A percentile compares a stretch with the other conserved stretches of the same genome.
These are phyloP conservation scores for Helicoverpa assulta DNA, from an alignment of 2,888 invertebrate species.

Conservation along the genomic window DNA sequence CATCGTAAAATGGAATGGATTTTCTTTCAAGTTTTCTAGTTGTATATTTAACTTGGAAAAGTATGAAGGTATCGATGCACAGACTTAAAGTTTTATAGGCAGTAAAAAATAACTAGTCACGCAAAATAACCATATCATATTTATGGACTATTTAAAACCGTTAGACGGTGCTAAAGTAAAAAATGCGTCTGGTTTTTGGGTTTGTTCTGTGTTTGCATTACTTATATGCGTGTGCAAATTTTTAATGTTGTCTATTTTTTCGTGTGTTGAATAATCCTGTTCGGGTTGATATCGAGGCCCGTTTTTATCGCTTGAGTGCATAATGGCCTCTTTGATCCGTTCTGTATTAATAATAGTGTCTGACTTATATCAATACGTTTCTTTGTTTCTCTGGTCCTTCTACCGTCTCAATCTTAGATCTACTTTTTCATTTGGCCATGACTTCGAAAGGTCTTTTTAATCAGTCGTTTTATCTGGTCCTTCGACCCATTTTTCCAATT, in stretches of 20 bases:
- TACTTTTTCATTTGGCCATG: conserved; percentile 11
- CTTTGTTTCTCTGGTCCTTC: conserved; percentile 63
- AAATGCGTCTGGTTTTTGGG: conserved; percentile 10
- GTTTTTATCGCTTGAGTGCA: conserved; percentile 64
- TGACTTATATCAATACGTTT: conserved; percentile 53
- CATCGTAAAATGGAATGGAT: background rate
- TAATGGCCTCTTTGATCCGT: conserved; percentile 64
- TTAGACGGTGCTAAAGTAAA: conserved; percentile 2
- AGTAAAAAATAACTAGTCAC: conserved; percentile 27
- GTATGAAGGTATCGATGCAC: background rate
- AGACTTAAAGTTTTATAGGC: conserved; percentile 20
- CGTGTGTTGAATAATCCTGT: conserved; percentile 42
- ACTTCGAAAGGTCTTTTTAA: conserved; percentile 6
- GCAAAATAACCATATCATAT: conserved; percentile 15
- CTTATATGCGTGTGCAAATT: conserved; percentile 4
- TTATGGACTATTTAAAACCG: conserved; percentile 22
- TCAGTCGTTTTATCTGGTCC: conserved; percentile 3
- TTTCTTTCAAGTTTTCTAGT: background rate
- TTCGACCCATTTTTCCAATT: conserved; percentile 5
- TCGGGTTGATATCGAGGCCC: conserved; percentile 51
- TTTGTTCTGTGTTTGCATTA: conserved; percentile 11
- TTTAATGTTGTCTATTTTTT: conserved; percentile 45
- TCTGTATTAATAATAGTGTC: conserved; percentile 58
- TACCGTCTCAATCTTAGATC: conserved; percentile 28
- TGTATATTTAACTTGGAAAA: background rate